Conservation (phyloP, 2,113 vertebrate genomes). For the Mobula hypostoma region DNA sequence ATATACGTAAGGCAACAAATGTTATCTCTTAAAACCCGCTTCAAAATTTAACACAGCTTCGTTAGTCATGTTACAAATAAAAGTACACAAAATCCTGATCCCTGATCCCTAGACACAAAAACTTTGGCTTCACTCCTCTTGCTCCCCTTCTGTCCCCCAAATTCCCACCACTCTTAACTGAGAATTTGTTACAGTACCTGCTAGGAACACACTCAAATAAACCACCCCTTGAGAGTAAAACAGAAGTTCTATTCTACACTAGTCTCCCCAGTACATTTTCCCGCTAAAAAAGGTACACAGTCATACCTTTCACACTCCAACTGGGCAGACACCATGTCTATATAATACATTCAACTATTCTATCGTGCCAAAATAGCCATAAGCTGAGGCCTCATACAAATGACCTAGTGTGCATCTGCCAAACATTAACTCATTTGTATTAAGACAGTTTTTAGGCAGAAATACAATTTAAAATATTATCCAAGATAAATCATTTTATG, state of each 20-base stretch:
- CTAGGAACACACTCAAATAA: background rate
- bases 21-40: background rate
- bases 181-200: background rate
- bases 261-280: background rate
- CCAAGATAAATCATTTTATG: background rate
- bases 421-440: background rate
- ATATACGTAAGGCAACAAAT: background rate
- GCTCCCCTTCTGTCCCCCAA: background rate
- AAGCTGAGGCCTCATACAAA: background rate
- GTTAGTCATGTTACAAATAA: background rate
- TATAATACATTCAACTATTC: background rate
- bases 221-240: background rate
- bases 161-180: background rate
- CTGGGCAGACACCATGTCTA: slow-evolving; percentile 6
- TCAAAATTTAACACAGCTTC: background rate
- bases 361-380: background rate
- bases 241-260: slow-evolving; percentile 19
- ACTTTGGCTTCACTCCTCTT: background rate
- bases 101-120: background rate
- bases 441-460: no score
- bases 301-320: background rate
- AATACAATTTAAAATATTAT: background rate
- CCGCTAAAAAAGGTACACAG: background rate
- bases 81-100: background rate
- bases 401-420: background rate